Base-by-base conservation (phyloP, 2,113 vertebrate species). In the Cryptotis parvus region DNA sequence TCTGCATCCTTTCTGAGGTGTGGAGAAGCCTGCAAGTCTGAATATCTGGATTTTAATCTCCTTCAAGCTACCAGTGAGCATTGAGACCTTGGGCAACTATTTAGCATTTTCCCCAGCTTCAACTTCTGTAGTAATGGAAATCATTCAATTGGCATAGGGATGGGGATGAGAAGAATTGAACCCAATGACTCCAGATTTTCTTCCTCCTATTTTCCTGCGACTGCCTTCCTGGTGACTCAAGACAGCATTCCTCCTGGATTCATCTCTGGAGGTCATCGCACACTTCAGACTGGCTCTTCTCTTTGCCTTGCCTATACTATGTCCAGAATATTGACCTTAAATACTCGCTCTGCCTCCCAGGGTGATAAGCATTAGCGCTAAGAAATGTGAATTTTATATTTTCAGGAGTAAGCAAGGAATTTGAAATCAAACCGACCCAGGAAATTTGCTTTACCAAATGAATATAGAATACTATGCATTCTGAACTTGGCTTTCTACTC, bases 1-100 rank as follows among this genome's bases (percentile, higher is more conserved):
- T 27, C 41, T 24, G 12, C 9, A 58, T 9, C 15, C 15, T 85
- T 22, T 41, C 37, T 70, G 15, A 9, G 6, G 0, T 45, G 6
- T 69, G 5, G 33, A 81, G 9, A 55, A 35, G 27, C 26, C 68
- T 45, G 24, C 8, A 52, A 80, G 33, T 3, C 18, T 11, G 27
- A 16, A 92, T 7, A 72, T 16, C 20, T 92, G 49, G 39, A 65
- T 83, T 89, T 61, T 43, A 82, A 82, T 69, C 14, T n/a, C 16
- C 22, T 39, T 9, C 58, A 43, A 91, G 37, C 58, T 61, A 35
- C 15, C 37, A 83, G 35, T 84, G 87, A 83, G 43, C 35, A 81
- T 43, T 84, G 39, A 31, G 37, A 80, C 33, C 29, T 49, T 14
- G 61, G 8, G 37, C 1, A 9, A 85, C 10, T 12, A 49, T 49